Evolutionary conservation across 2,888 invertebrate species (phyloP).

Genomic region (Hoplodrina ambigua): DNA sequence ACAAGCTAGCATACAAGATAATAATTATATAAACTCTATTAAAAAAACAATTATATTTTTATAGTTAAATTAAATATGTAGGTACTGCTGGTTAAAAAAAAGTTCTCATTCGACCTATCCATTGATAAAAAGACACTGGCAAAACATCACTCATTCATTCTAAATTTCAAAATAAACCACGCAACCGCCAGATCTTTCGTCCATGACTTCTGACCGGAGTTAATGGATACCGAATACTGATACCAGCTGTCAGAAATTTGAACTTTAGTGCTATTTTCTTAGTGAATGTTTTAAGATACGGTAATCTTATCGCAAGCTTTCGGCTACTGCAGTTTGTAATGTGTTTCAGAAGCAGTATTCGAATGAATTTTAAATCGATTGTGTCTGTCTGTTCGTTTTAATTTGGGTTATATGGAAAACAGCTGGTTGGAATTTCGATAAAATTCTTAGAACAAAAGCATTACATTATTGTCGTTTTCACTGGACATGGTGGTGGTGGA

Average conservation of each 20-base stretch:
- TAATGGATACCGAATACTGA: conserved; percentile 55
- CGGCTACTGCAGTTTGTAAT: conserved; percentile 49
- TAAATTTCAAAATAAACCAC: conserved; percentile 53
- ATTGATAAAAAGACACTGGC: conserved; percentile 33
- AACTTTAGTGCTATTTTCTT: conserved; percentile 56
- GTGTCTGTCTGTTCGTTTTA: conserved; percentile 25
- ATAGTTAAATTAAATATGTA: no score
- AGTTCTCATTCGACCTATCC: conserved; percentile 2
- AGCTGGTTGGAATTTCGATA: conserved; percentile 1
- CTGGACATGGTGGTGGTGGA: conserved; percentile 20
- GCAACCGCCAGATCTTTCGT: conserved; percentile 40
- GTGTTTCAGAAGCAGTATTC: conserved; percentile 32
- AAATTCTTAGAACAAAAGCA: conserved; percentile 4
- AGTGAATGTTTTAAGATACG: conserved; percentile 51
- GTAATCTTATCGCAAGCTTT: conserved; percentile 56
- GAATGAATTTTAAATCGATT: conserved; percentile 17
- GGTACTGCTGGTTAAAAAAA: background rate
- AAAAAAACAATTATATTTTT: no score
- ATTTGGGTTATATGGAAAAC: conserved; percentile 27
- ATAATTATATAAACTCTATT: no score
- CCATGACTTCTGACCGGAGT: conserved; percentile 54
- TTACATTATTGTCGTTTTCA: no score
- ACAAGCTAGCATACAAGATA: no score
- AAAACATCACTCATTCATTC: conserved; percentile 47
- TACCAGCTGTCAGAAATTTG: conserved; percentile 49